Evolutionary conservation across 2,888 invertebrate species (phyloP).

Genomic region (Ochlodes sylvanus): DNA sequence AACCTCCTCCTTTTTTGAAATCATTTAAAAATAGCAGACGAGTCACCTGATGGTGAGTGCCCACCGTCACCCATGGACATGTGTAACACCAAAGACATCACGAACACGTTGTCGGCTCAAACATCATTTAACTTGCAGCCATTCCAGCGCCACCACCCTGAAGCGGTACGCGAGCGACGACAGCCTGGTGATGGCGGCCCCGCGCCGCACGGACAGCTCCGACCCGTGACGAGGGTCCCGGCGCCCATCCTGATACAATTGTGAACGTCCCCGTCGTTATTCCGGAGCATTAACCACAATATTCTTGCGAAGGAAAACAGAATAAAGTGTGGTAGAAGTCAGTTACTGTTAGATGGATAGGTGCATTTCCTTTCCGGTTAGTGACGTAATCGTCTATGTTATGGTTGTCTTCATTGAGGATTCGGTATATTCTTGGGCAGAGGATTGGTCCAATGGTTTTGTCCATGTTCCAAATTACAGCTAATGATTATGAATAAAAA

Average conservation of each 20-base stretch:
- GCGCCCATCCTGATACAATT: neutral
- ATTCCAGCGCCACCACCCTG: constrained; percentile 64
- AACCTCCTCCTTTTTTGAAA: too few relatives aligned
- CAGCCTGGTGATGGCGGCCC: constrained; percentile 74
- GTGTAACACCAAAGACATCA: too few relatives aligned
- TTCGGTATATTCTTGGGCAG: too few relatives aligned
- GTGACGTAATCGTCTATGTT: neutral
- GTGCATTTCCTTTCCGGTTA: too few relatives aligned
- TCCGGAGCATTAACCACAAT: neutral
- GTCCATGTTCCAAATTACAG: too few relatives aligned
- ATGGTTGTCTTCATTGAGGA: neutral
- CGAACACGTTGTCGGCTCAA: too few relatives aligned
- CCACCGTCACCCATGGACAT: too few relatives aligned
- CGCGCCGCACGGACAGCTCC: constrained; percentile 57
- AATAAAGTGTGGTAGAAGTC: neutral
- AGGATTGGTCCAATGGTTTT: too few relatives aligned
- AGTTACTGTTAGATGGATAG: neutral
- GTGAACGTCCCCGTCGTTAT: neutral
- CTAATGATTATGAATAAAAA: neutral
- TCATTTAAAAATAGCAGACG: too few relatives aligned
- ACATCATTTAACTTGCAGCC: constrained; percentile 1
- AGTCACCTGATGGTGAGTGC: too few relatives aligned
- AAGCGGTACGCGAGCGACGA: constrained; percentile 82
- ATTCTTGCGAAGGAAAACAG: neutral
- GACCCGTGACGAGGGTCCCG: constrained; percentile 57